phyloP scores from a whole-genome alignment of 2,113 vertebrate species.

The Nothobranchius furzeri region DNA sequence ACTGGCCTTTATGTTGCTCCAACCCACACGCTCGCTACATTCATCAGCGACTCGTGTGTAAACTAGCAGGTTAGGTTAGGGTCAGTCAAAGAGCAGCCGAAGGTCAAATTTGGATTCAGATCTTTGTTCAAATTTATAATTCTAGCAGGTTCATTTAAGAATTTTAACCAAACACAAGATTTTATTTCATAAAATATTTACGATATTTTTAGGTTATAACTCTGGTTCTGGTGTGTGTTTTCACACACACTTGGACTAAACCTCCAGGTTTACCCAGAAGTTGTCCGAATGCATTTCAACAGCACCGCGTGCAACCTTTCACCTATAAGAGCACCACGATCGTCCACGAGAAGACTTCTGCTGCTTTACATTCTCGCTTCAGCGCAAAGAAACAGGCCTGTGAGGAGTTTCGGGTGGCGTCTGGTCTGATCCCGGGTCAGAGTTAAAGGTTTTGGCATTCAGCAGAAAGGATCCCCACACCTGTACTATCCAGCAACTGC shows the following conservation, averaged over 20 bases:
- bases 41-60: constrained; percentile 53
- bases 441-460: constrained; percentile 39
- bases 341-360: constrained; percentile 23
- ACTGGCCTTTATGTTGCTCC: constrained; percentile 31
- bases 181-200: too few species aligned
- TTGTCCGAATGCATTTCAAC: constrained; percentile 5
- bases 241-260: too few species aligned
- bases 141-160: too few species aligned
- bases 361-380: constrained; percentile 30
- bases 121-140: too few species aligned
- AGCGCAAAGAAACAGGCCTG: not conserved
- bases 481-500: not conserved
- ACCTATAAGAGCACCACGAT: constrained; percentile 30
- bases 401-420: too few species aligned
- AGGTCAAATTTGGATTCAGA: not conserved
- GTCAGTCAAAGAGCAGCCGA: not conserved
- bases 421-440: not conserved
- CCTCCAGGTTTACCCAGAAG: too few species aligned
- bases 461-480: constrained; percentile 1
- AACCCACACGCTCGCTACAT: constrained; percentile 62
- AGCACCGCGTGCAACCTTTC: constrained; percentile 14
- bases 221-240: too few species aligned
- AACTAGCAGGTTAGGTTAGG: not conserved
- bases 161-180: too few species aligned
- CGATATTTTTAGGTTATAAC: too few species aligned